Base-by-base conservation (phyloP, 37 sponge, comb jelly and placozoan species). In the Tethya wilhelma region DNA sequence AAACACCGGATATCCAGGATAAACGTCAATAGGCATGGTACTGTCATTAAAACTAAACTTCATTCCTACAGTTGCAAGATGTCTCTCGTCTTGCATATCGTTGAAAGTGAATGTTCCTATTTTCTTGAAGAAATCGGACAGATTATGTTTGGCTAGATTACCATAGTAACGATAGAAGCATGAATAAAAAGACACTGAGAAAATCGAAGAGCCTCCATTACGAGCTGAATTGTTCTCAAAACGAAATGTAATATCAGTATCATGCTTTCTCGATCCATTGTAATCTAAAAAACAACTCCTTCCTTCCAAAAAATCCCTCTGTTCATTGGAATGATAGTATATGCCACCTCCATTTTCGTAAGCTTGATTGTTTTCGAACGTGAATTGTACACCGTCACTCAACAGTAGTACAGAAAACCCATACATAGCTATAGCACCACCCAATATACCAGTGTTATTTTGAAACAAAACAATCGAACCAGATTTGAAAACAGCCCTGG, bases 381-480 rank as follows among this genome's bases (percentile, higher is more conserved):
- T 34, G 0, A 84, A 25, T 2, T 6, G 23, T 11, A 49, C 38
- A 22, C 32, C 12, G 12, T n/a, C 23, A 33, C 22, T 12, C 2
- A 76, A n/a, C 6, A 30, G n/a, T 25, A 84, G 68, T n/a, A 22
- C 38, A 28, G 77, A 65, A 68, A 46, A 43, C 0, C 70, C 85
- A 68, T 66, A 67, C 41, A 84, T 31, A 3, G 75, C 85, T 43
- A 84, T 75, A 25, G 77, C 85, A 14, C 60, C 85, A 45, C 85
- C 85, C 34, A 55, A 57, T 20, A 26, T 1, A 23, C 69, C 85
- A 49, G 1, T 11, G 33, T 84, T 84, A 58, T 28, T 22, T 2
- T 38, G 1, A 37, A 84, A 84, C 0, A n/a, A 7, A 2, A 56
- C 43, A 66, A 40, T 33, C 0, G 41, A 23, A 31, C 23, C 20